A percentile compares a stretch with the other conserved stretches of the same genome.
phyloP scores from a whole-genome alignment of 2,888 invertebrate genomes.

The Muschampia plurimacula region DNA sequence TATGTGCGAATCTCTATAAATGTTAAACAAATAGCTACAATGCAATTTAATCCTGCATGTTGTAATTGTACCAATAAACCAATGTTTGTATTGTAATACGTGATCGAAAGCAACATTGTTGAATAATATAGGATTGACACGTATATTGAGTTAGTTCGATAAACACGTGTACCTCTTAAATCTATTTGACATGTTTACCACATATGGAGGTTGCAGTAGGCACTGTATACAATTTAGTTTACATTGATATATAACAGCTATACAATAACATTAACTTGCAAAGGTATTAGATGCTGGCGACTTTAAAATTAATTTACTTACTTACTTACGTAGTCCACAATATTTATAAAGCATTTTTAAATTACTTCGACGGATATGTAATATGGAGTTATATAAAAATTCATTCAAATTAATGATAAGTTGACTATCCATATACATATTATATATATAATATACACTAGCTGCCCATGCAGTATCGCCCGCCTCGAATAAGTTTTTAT shows the following conservation, averaged over 20 bases:
- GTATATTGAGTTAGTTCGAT: constrained; percentile 28
- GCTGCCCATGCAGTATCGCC: too few relatives aligned
- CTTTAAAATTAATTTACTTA: too few relatives aligned
- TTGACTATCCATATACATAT: too few relatives aligned
- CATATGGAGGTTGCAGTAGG: not conserved
- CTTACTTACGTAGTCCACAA: not conserved
- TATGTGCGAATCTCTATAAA: too few relatives aligned
- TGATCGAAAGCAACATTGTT: constrained; percentile 8
- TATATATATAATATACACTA: too few relatives aligned
- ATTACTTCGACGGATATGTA: too few relatives aligned
- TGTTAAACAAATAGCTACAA: not conserved
- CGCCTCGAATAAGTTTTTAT: too few relatives aligned
- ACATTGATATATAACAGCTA: not conserved
- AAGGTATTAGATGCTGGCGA: not conserved
- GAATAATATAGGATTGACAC: constrained; percentile 14
- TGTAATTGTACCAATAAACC: constrained; percentile 3
- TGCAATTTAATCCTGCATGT: constrained; percentile 8
- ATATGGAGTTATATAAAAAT: too few relatives aligned
- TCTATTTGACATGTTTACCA: constrained; percentile 16
- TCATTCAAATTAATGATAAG: too few relatives aligned
- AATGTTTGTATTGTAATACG: constrained; percentile 13
- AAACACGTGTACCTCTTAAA: constrained; percentile 29
- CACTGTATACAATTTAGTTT: not conserved
- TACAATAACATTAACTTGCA: not conserved
- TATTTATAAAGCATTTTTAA: too few relatives aligned